Conservation (phyloP, 2,113 vertebrate genomes). For the Poicephalus gulielmi region DNA sequence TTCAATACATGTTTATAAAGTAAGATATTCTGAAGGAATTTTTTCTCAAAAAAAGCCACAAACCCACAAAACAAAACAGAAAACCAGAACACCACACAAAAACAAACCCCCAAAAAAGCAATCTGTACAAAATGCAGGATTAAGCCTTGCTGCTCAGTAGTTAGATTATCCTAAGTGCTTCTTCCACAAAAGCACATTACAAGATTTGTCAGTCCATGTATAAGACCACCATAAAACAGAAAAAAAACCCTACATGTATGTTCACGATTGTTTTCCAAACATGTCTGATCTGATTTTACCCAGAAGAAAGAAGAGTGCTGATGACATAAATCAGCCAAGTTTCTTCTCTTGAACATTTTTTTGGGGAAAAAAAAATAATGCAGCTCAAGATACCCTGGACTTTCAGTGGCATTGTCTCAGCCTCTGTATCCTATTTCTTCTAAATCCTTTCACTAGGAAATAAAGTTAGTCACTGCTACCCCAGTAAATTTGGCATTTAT, state of each 20-base stretch:
- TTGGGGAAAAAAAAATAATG: neutral
- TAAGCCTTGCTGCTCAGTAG: neutral
- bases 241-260: neutral
- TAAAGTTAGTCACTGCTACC: neutral
- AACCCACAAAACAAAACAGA: neutral
- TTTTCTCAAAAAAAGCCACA: neutral
- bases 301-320: neutral
- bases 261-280: neutral
- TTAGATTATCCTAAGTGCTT: neutral
- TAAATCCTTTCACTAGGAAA: neutral
- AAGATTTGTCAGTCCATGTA: neutral
- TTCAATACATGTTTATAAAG: neutral
- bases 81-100: neutral
- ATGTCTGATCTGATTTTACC: neutral
- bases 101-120: neutral
- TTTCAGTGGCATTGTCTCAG: neutral
- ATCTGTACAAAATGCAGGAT: neutral
- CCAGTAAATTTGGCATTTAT: neutral
- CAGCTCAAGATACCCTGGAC: neutral
- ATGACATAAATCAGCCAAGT: neutral
- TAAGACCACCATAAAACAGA: neutral
- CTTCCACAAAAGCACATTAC: neutral
- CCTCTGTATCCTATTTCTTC: neutral
- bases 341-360: neutral
- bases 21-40: neutral